Evolutionary conservation across 1,140 invertebrate species (phyloP), one percentile per base, ranked within the genome.

Genomic region (Drosophila watanabei): DNA sequence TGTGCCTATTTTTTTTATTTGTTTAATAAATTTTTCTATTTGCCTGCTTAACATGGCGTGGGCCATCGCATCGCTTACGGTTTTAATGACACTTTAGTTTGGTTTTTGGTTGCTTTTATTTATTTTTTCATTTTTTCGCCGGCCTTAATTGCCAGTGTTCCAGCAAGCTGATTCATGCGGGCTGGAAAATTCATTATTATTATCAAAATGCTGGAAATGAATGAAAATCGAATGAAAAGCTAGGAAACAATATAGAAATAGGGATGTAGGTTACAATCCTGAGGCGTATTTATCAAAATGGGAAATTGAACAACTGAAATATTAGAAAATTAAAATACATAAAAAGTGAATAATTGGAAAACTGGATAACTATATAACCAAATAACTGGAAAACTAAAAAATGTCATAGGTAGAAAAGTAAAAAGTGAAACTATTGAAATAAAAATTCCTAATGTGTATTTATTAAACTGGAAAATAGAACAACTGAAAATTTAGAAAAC

Each of bases 21-120:
- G 33, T 56, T 77, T 75, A 66, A 66, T 77, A 66, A 59, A 65
- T 43, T 75, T 57, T 75, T 64, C 54, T 35, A 54, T 75, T 75
- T 73, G 46, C 64, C 64, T 69, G 68, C 65, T 57, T 39, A 57
- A 62, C 57, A 62, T 65, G 57, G 58, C 63, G 57, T 66, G 63
- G 63, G 63, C 46, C 62, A 69, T 46, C 46, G 66, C 62, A 54
- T 66, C 62, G 66, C 69, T 75, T 73, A 73, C 69, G 60, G 16
- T 75, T 75, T 75, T 75, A 75, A 75, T 75, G 72, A 73, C 70
- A 68, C 63, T 71, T 71, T 68, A 63, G 46, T 66, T 64, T 65
- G 33, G 35, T 49, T 39, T 54, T 62, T 70, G 35, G 33, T 69
- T 13, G 28, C 14, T 37, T 18, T 39, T 35, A n/a, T 14, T 11